A percentile compares a stretch with the other conserved stretches of the same genome.
These are phyloP conservation scores for Xenentodon cancila DNA, from an alignment of 2,797 vertebrate genomes.

Conservation along the genomic window DNA sequence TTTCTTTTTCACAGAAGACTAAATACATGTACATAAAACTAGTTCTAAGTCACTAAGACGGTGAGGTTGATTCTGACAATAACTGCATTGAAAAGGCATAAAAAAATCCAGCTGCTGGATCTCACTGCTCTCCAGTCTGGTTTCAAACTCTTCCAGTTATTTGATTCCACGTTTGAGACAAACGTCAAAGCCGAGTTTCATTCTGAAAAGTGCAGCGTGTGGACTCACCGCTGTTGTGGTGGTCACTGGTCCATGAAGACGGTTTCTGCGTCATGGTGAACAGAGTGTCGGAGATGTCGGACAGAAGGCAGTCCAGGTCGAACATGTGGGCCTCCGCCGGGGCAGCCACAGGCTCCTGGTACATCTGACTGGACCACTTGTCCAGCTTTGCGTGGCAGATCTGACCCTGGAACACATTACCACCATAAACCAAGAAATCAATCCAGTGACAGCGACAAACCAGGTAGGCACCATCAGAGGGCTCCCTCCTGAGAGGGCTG, in stretches of 20 bases:
- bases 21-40: no score
- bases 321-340: constrained; percentile 90
- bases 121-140: background rate
- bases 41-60: no score
- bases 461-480: constrained; percentile 28
- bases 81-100: no score
- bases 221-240: constrained; percentile 84
- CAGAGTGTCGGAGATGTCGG: constrained; percentile 96
- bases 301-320: constrained; percentile 93
- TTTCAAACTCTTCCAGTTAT: background rate
- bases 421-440: constrained; percentile 5
- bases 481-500: background rate
- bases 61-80: no score
- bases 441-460: constrained; percentile 9
- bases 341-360: constrained; percentile 86
- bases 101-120: no score
- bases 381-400: constrained; percentile 79
- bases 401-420: constrained; percentile 74
- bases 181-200: constrained; percentile 10
- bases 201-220: background rate
- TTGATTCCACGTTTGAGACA: background rate
- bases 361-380: constrained; percentile 90
- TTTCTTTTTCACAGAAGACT: no score
- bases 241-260: constrained; percentile 80
- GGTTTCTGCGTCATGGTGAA: constrained; percentile 96